Base-by-base conservation (phyloP, 2,113 vertebrate species). In the Suncus etruscus region DNA sequence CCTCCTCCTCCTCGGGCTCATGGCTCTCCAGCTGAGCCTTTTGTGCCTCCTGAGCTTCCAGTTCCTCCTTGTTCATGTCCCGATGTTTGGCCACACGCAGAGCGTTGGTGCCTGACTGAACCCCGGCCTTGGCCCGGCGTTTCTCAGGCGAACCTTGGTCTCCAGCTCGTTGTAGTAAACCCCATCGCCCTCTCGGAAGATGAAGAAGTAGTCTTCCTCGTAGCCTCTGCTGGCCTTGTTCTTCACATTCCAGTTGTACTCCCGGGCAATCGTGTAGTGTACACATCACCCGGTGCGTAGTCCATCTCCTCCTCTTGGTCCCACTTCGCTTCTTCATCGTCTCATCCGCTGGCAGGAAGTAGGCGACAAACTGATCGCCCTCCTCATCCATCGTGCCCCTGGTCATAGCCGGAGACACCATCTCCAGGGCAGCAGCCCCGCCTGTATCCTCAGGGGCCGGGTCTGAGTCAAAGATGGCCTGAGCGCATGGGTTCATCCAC, bases 361-460 rank as follows among this genome's bases (percentile, higher is more conserved):
- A 99, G 32, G 99, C 99, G 96, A 99, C 99, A 95, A 99, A 99
- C 97, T 99, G 99, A 96, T 99, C 99, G 83, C 99, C 99, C 95
- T 99, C 99, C 92, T 99, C 99, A 11, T 99, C 99, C 99, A 99
- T 99, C 99, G 99, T 99, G 90, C 99, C 99, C 94, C 99, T 99
- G 96, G 45, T 99, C 99, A 99, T 99, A 83, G 99, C 99, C 97
- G 99, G 99, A 75, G 99, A 99, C 99, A 99, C 99, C 99, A 99
- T 99, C 2, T 99, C 99, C 32, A 99, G 97, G 0, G 97, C 99
- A 0, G 98, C 97, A 0, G 98, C 93, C 0, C 96, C 98, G 3
- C 98, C 96, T 0, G 98, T 97, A 92, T 99, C 99, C 97, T 99
- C 99, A 25, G 99, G 99, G 3, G 99, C 99, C 15, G 99, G 99